Evolutionary conservation across 2,797 vertebrate genomes (phyloP).

Genomic region (Petrocephalus sullivani): DNA sequence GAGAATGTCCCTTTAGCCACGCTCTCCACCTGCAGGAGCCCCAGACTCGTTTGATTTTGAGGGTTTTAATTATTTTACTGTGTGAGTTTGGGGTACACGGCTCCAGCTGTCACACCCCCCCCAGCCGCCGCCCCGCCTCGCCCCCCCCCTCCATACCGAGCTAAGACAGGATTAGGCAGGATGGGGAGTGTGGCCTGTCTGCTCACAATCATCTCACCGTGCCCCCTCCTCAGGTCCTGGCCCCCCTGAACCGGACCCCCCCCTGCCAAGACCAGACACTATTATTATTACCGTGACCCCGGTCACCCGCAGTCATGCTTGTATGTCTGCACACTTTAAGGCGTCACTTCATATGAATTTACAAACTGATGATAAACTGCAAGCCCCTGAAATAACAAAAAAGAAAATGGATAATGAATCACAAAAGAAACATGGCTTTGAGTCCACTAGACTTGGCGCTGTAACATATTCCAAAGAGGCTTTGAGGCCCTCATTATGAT

Average conservation of each 20-base stretch:
- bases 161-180: slow-evolving; percentile 80
- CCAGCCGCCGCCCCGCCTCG: slow-evolving; percentile 69
- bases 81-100: slow-evolving; percentile 59
- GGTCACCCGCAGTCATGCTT: not conserved
- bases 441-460: not conserved
- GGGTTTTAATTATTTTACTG: slow-evolving; percentile 60
- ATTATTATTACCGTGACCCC: not conserved
- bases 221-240: slow-evolving; percentile 44
- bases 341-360: not conserved
- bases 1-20: not conserved
- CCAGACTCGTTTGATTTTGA: slow-evolving; percentile 24
- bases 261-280: not conserved
- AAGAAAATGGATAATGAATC: not conserved
- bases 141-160: slow-evolving; percentile 62
- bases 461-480: not conserved
- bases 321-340: not conserved
- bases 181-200: slow-evolving; percentile 57
- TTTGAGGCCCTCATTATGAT: not conserved
- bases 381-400: not conserved
- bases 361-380: not conserved
- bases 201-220: slow-evolving; percentile 79
- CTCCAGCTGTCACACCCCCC: slow-evolving; percentile 71
- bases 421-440: not conserved
- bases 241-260: not conserved
- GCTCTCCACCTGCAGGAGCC: slow-evolving; percentile 17